These are phyloP conservation scores for Amblyjoppa fuscipennis DNA, from an alignment of 2,888 invertebrate species.

Conservation along the genomic window DNA sequence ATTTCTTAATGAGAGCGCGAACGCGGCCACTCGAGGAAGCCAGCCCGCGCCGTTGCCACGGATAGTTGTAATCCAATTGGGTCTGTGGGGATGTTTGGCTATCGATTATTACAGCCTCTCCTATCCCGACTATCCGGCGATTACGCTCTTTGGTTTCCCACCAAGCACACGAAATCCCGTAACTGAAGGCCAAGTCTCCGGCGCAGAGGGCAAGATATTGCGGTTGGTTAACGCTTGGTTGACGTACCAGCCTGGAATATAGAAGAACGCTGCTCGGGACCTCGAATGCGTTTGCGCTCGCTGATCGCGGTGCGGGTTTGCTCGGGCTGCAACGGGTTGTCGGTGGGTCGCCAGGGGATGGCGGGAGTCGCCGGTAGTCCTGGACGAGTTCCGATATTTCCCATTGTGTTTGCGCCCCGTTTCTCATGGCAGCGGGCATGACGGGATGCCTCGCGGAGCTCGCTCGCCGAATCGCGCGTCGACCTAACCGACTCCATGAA, in stretches of 20 bases:
- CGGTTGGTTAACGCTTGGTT: not conserved
- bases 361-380: constrained; percentile 1
- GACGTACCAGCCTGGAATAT: not conserved
- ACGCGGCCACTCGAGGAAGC: constrained; percentile 2
- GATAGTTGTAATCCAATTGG: not conserved
- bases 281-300: not conserved
- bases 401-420: constrained; percentile 21
- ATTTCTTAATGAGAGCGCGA: constrained; percentile 17
- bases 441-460: constrained; percentile 16
- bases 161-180: not conserved
- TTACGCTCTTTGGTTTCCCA: not conserved
- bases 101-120: constrained; percentile 15
- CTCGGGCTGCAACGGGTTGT: not conserved
- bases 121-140: not conserved
- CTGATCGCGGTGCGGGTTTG: not conserved
- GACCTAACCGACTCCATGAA: constrained; percentile 10
- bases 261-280: not conserved
- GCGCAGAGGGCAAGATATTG: not conserved
- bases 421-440: constrained; percentile 16
- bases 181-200: not conserved
- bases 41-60: not conserved
- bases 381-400: constrained; percentile 14
- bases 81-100: constrained; percentile 10
- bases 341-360: not conserved
- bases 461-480: not conserved